Base-by-base conservation (phyloP, 2,113 vertebrate species). In the Microcebus ravelobensis region DNA sequence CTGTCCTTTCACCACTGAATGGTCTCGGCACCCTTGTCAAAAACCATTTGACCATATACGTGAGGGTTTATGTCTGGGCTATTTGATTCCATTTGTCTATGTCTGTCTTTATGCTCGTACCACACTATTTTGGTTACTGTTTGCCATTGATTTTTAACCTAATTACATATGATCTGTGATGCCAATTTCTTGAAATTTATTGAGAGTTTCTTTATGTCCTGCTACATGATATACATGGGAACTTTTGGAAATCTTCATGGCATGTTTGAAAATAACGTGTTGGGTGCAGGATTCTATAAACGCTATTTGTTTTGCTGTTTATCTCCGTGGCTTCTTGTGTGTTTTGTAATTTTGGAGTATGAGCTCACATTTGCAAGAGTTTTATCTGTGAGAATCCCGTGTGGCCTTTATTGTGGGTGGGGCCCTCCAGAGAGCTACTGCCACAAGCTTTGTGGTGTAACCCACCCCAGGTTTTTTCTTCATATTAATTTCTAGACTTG, bases 181-280 rank as follows among this genome's bases (percentile, higher is more conserved):
- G 39, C 20, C 20, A 55, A 12, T 57, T 36, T 92, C 36, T 65
- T 86, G 42, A 73, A 70, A 48, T 50, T 50, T 70, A 68, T 27
- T 45, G 68, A 76, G 87, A 68, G 27, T 65, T 90, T 67, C 63
- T 36, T 92, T 68, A 8, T 52, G n/a, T 29, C 57, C 34, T 31
- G 1, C 15, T 13, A 9, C 1, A 17, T 6, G 55, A 36, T 4
- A 8, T 4, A 2, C 21, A 13, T 1, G 14, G 5, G 3, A 4
- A 42, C 12, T 59, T 87, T 45, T 59, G 39, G 45, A 88, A 45
- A 13, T 71, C 42, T 59, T 89, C 8, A 8, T 1, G 18, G 17
- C 14, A 25, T 34, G 5, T n/a, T 68, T 87, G 65, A 45, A 52
- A 70, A 21, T 29, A 15, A 76, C 1, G 1, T 18, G 27, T 20